Percentiles rank a stretch among this genome's conserved stretches.
These are phyloP conservation scores for Hyppa rectilinea DNA, from an alignment of 2,888 invertebrate species.

Conservation along the genomic window DNA sequence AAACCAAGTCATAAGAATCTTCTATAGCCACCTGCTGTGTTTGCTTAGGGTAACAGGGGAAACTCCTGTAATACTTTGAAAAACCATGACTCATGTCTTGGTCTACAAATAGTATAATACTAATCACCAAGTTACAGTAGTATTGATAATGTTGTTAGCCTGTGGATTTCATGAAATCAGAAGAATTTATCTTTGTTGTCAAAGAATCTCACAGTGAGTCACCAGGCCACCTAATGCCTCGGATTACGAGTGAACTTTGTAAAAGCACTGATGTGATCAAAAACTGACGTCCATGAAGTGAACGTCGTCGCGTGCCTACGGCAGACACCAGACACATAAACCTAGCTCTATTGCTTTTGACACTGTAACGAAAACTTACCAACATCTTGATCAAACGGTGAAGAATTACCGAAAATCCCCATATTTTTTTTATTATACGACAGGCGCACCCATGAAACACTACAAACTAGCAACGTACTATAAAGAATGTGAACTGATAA, in stretches of 20 bases:
- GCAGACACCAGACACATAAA: no score
- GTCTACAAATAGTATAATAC: no score
- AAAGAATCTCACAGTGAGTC: conserved; percentile 16
- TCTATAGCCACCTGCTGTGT: neutral
- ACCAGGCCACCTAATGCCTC: neutral
- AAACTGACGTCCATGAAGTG: neutral
- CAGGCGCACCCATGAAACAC: conserved; percentile 34
- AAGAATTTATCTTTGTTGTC: neutral
- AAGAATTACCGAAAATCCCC: conserved; percentile 64
- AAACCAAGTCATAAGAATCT: neutral
- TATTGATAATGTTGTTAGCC: neutral
- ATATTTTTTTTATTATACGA: conserved; percentile 24
- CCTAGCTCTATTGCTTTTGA: neutral
- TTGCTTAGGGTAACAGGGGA: neutral
- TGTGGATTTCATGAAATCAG: neutral
- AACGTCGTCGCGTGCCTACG: neutral
- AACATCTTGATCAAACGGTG: conserved; percentile 65
- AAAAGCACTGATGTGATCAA: neutral
- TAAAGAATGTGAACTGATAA: neutral
- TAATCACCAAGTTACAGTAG: no score
- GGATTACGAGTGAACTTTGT: neutral
- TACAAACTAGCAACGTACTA: conserved; percentile 4
- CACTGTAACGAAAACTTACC: conserved; percentile 54
- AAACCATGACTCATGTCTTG: no score
- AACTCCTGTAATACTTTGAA: neutral